phyloP scores from a whole-genome alignment of 2,113 vertebrate species.

The Nyctibius bracteatus region DNA sequence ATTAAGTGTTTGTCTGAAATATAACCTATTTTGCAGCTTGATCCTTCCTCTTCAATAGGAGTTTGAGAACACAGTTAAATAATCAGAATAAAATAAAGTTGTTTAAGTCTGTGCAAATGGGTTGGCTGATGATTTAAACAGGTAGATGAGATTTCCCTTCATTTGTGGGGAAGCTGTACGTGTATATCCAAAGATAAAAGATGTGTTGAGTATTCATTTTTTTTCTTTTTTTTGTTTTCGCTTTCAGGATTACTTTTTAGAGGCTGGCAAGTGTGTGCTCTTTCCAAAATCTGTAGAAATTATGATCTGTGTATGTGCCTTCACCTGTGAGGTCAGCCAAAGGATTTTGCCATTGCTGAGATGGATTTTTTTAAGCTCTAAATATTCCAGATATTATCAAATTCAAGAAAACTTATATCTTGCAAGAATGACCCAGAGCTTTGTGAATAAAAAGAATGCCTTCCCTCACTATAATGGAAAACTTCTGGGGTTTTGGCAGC shows the following conservation, averaged over 20 bases:
- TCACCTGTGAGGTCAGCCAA: constrained; percentile 30
- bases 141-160: background rate
- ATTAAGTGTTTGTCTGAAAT: background rate
- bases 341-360: constrained; percentile 14
- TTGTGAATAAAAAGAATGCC: background rate
- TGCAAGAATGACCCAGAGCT: background rate
- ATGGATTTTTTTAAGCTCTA: background rate
- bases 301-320: background rate
- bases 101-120: background rate
- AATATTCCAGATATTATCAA: background rate
- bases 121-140: constrained; percentile 7
- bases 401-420: background rate
- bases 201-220: background rate
- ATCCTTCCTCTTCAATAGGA: background rate
- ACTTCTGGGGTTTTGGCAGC: background rate
- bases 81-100: background rate
- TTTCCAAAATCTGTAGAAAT: constrained; percentile 36
- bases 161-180: background rate
- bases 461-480: background rate
- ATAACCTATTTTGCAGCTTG: background rate
- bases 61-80: background rate
- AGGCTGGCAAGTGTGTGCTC: background rate
- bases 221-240: background rate
- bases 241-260: background rate
- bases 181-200: background rate